These are phyloP conservation scores for Zaprionus obscuricornis DNA, from an alignment of 2,888 invertebrate species.

Conservation along the genomic window DNA sequence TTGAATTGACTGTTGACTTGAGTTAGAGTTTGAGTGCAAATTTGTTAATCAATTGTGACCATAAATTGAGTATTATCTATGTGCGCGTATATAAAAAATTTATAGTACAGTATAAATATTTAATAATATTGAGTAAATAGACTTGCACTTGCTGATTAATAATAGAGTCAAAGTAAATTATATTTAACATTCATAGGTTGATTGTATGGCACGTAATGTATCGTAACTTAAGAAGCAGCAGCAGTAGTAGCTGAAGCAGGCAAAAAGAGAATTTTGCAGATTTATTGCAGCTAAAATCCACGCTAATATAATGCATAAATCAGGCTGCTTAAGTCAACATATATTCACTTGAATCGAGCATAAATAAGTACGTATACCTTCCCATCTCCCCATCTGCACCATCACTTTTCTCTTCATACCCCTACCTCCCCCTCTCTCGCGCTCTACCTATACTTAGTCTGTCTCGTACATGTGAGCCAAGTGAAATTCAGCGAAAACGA, in stretches of 20 bases:
- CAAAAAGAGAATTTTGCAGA: slow-evolving; percentile 46
- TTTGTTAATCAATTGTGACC: too few species aligned
- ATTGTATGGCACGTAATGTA: slow-evolving; percentile 48
- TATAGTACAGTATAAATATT: too few species aligned
- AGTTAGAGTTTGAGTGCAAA: too few species aligned
- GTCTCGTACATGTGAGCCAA: slow-evolving; percentile 44
- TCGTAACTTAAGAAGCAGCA: neutral
- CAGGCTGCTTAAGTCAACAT: slow-evolving; percentile 64
- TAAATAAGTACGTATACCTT: slow-evolving; percentile 43
- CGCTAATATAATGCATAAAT: slow-evolving; percentile 73
- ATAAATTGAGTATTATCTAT: too few species aligned
- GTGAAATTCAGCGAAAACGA: slow-evolving; percentile 69
- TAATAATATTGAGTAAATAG: neutral
- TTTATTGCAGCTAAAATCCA: slow-evolving; percentile 67
- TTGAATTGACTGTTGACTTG: too few species aligned
- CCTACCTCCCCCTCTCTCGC: neutral
- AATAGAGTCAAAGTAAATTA: slow-evolving; percentile 34
- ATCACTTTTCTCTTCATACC: too few species aligned
- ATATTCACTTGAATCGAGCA: slow-evolving; percentile 55
- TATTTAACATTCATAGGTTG: slow-evolving; percentile 43
- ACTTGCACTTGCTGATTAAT: slow-evolving; percentile 29
- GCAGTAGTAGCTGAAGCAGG: neutral
- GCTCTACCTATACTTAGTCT: neutral
- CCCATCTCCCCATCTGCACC: neutral
- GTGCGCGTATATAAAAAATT: too few species aligned